Conservation (phyloP, 2,888 invertebrate species). For the Melinaea marsaeus region DNA sequence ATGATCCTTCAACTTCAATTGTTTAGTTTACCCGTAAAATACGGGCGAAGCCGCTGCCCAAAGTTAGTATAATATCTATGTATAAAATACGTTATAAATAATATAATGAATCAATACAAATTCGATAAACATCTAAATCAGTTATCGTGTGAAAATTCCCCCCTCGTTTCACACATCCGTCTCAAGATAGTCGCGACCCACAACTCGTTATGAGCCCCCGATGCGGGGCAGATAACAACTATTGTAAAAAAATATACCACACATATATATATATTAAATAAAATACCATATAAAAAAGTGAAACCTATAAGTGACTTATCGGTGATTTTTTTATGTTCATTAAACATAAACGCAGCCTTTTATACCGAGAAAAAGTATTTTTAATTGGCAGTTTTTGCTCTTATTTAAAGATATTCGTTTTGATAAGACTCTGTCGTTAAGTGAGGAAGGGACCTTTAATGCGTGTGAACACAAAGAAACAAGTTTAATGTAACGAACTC, state of each 20-base stretch:
- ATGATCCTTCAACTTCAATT: no score
- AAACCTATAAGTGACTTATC: no score
- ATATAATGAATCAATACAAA: background rate
- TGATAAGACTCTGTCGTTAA: slow-evolving; percentile 23
- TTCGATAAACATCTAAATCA: slow-evolving; percentile 6
- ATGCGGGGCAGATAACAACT: background rate
- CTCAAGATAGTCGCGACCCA: slow-evolving; percentile 43
- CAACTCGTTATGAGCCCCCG: slow-evolving; percentile 38
- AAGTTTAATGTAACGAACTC: slow-evolving; percentile 27
- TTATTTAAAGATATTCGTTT: slow-evolving; percentile 13
- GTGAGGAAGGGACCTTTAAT: slow-evolving; percentile 18
- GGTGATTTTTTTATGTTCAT: no score
- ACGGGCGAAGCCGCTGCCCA: background rate
- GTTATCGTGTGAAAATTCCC: slow-evolving; percentile 54
- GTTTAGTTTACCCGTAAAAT: no score
- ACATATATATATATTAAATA: no score
- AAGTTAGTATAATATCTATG: background rate
- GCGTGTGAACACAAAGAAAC: slow-evolving; percentile 28
- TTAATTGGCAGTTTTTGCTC: slow-evolving; percentile 2
- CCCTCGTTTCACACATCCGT: slow-evolving; percentile 58
- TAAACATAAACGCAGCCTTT: background rate
- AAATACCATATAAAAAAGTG: no score
- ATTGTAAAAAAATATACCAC: background rate
- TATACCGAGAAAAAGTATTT: background rate
- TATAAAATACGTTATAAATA: background rate